phyloP scores from a whole-genome alignment of 2,797 vertebrate species.

The Iguana delicatissima region DNA sequence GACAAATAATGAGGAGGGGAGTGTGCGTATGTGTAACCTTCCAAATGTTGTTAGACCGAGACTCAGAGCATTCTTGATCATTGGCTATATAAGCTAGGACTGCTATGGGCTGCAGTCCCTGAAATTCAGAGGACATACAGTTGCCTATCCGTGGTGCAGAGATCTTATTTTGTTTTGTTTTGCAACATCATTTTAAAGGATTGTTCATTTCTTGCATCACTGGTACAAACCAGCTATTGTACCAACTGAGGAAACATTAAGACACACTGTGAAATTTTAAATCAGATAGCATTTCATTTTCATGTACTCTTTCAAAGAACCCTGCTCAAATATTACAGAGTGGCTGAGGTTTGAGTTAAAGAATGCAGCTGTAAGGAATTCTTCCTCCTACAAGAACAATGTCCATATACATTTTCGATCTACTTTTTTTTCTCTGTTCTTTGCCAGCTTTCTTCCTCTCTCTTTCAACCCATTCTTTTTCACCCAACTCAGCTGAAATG shows the following conservation, averaged over 20 bases:
- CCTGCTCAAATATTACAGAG: slow-evolving; percentile 66
- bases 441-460: slow-evolving; percentile 34
- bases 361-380: slow-evolving; percentile 67
- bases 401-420: slow-evolving; percentile 56
- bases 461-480: neutral
- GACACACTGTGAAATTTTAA: slow-evolving; percentile 53
- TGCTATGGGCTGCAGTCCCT: too few species aligned
- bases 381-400: slow-evolving; percentile 59
- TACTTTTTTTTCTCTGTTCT: slow-evolving; percentile 48
- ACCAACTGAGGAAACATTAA: slow-evolving; percentile 48
- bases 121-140: too few species aligned
- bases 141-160: too few species aligned
- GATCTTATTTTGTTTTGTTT: too few species aligned
- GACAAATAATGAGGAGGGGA: too few species aligned
- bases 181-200: neutral
- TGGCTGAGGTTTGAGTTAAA: slow-evolving; percentile 61
- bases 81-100: too few species aligned
- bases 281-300: slow-evolving; percentile 53
- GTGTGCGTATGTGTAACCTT: neutral
- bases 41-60: too few species aligned
- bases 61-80: neutral
- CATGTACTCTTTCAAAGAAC: slow-evolving; percentile 66
- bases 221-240: neutral
- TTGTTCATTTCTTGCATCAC: slow-evolving; percentile 28
- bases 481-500: neutral